Evolutionary conservation across 2,797 vertebrate genomes (phyloP), one percentile per base, ranked within the genome.

Genomic region (Eutrigla gurnardus): DNA sequence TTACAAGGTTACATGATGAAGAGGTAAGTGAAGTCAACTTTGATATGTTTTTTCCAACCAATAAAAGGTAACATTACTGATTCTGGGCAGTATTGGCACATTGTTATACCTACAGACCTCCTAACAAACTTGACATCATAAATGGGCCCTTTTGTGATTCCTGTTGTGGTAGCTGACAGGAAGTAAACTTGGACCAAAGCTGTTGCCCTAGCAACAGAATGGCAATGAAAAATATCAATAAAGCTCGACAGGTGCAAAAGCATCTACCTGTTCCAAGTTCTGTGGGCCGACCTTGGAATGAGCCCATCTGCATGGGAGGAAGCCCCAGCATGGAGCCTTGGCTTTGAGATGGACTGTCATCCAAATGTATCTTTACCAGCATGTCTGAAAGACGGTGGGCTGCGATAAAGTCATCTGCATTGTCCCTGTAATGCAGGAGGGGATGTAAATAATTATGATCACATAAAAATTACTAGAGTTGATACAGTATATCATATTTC

Each of bases 361-460:
- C 93, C 72, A 94, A 65, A 77, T 89, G 82, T 68, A 95, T 92
- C 35, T 85, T 92, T 55, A 95, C 80, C 42, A 95, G 68, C 83
- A 85, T 81, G 87, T 90, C 86, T 77, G 92, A 92, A 76, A 94
- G 55, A 60, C 65, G 87, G 17, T 95, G 93, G 40, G 89, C 93
- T 65, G 95, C 94, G 70, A 94, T 85, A 70, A 90, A 93, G 78
- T 94, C 91, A 66, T 93, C 93, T 2, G 89, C 91, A 67, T 91
- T 84, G 42, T 94, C 94, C 82, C 95, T 96, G 73, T 47, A 37
- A 69, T 35, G 14, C 32, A 73, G 39, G 3, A 3, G 8, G 8
- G 4, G 3, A 50, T 7, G 37, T 11, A 40, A 65, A 68, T n/a
- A 54, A 63, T 59, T 25, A 60, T 2, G 0, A 49, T 3, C 5